Conservation (phyloP, 2,113 vertebrate species). For the Atherinomorus stipes region DNA sequence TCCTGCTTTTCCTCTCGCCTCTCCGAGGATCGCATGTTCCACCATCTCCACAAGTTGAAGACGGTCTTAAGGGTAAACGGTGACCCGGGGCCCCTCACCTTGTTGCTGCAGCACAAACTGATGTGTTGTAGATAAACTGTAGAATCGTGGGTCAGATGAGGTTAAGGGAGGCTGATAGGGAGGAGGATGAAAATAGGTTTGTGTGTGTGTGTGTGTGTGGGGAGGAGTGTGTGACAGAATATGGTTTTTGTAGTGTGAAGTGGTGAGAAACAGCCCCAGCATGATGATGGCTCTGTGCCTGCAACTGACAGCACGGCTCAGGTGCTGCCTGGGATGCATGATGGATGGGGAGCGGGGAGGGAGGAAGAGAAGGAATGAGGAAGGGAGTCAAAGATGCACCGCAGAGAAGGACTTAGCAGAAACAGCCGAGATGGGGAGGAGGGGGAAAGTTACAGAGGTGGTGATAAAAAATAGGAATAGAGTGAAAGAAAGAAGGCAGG, state of each 20-base stretch:
- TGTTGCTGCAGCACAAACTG: neutral
- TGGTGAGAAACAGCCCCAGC: constrained; percentile 63
- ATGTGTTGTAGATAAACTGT: constrained; percentile 25
- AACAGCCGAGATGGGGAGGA: neutral
- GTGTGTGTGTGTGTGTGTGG: neutral
- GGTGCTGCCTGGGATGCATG: constrained; percentile 58
- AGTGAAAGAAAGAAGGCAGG: neutral
- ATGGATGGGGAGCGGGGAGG: constrained; percentile 18
- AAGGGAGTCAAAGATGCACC: constrained; percentile 4
- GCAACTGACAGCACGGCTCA: constrained; percentile 48
- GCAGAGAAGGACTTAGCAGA: constrained; percentile 6
- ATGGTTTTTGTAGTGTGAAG: constrained; percentile 50
- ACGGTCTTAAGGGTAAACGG: constrained; percentile 15
- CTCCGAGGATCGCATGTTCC: neutral
- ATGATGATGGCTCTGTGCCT: constrained; percentile 61
- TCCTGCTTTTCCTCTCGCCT: neutral
- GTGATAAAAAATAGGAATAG: neutral
- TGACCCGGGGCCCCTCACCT: constrained; percentile 10
- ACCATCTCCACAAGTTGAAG: neutral
- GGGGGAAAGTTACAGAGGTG: neutral
- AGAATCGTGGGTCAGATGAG: constrained; percentile 21
- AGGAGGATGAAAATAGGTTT: constrained; percentile 15
- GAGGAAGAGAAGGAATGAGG: neutral
- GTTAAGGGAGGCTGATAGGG: constrained; percentile 11
- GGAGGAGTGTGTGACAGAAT: constrained; percentile 15